These are phyloP conservation scores for Magallana angulata DNA, from an alignment of 1,140 invertebrate species.

Conservation along the genomic window DNA sequence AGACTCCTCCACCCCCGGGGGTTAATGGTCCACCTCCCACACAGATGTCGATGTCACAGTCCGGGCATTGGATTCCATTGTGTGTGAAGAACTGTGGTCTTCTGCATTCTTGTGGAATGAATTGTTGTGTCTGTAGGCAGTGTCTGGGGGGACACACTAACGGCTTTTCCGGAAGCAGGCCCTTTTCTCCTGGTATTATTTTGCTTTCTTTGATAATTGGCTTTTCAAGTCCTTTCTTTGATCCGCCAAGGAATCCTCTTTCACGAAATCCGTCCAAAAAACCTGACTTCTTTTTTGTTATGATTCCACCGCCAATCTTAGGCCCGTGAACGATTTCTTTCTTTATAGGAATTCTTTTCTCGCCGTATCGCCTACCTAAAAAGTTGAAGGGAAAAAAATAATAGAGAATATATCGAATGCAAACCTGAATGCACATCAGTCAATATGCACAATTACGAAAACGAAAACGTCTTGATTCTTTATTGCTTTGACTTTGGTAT, in stretches of 20 bases:
- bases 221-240: background rate
- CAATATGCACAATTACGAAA: too few relatives aligned
- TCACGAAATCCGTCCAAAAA: background rate
- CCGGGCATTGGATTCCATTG: conserved; percentile 29
- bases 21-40: background rate
- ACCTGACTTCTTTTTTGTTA: background rate
- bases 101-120: conserved; percentile 24
- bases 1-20: background rate
- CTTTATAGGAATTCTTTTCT: background rate
- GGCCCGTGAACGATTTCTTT: background rate
- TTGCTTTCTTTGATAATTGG: background rate
- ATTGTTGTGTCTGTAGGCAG: conserved; percentile 2
- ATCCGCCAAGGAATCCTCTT: background rate
- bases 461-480: too few relatives aligned
- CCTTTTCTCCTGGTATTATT: background rate
- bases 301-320: background rate
- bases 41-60: conserved; percentile 37
- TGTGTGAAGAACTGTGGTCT: conserved; percentile 27
- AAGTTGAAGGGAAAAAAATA: background rate
- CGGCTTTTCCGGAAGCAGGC: background rate
- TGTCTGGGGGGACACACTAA: conserved; percentile 21
- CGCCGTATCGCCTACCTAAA: conserved; percentile 7
- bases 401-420: too few relatives aligned
- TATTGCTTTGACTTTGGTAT: too few relatives aligned
- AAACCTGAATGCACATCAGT: too few relatives aligned